Base-by-base conservation (phyloP, 2,113 vertebrate genomes). In the Chloropsis cyanopogon region DNA sequence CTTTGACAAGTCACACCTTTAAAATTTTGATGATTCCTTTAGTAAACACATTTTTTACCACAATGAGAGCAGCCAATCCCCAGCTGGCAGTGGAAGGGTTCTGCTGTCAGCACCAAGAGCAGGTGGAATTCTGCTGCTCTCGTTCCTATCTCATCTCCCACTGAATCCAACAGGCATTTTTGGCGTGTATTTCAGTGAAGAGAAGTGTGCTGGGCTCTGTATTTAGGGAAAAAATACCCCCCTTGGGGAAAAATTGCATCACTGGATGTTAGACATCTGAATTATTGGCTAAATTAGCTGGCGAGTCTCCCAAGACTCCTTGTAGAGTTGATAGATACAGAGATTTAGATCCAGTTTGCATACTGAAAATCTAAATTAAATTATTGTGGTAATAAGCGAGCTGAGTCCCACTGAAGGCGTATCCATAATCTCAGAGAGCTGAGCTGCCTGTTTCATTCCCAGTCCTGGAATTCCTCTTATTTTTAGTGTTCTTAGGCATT, bases 11-110 rank as follows among this genome's bases (percentile, higher is more conserved):
- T 35, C 20, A 15, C 28, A 28, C 12, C 37, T 70, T 21, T 15
- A 64, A 71, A 35, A 56, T 31, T 23, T 69, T 33, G 20, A 29
- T 41, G 53, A 44, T 23, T 72, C 52, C 33, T 56, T 54, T 41
- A 23, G 6, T 9, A 46, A 80, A 29, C 11, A 2, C 10, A 4
- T 6, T 10, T 59, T 53, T 68, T 42, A 39, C 4, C 28, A 15
- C 46, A 75, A 33, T 5, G 14, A 42, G 3, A 25, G 5, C 11
- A 39, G 23, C 9, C 37, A 46, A 19, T 29, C 6, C 16, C 7
- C n/a, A 17, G 2, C 9, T 0, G 1, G 7, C 1, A 1, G 12
- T 14, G 28, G 54, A 56, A 13, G 4, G 9, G 9, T 20, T 31
- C 26, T 16, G 39, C 4, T 5, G 3, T 39, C 41, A 73, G n/a